Evolutionary conservation across 1,140 invertebrate species (phyloP), one percentile per base, ranked within the genome.

Genomic region (Lordiphosa stackelbergi): DNA sequence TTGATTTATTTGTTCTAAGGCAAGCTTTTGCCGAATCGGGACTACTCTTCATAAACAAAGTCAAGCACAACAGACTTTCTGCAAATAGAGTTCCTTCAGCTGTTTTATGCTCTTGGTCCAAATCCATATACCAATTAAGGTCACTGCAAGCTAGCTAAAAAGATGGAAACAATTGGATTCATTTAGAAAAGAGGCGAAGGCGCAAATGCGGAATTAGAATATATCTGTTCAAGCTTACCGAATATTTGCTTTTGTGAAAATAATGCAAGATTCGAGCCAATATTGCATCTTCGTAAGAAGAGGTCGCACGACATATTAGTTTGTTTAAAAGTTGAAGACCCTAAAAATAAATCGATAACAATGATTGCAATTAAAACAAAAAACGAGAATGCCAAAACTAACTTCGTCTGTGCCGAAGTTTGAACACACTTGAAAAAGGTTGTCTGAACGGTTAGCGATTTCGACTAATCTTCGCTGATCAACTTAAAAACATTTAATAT

Each of bases 61-160:
- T 46, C 9, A 61, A n/a, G 35, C 70, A 73, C 4, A 51, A 12
- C 2, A 68, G 11, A 1, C 49, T 69, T n/a, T 57, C 38, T 1
- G 51, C 59, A 1, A 63, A 6, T 1, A 73, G 11, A 4, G 43
- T 46, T 54, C 41, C 48, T 7, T 63, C 16, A 3, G 13, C 12
- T 10, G 63, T 62, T 45, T 57, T 73, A 1, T 53, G 9, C 5
- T 16, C 34, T 1, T 11, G 8, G 0, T 46, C 19, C n/a, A 73
- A 24, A 3, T 28, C 28, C 7, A 68, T 60, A n/a, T 62, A 68
- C 41, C 38, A 73, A 3, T 35, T 4, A 5, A 74, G 13, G 7
- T 70, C 72, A 5, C 34, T 45, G 24, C 12, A 28, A 5, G 71
- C 71, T 1, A 65, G 24, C 71, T 74, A 3, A 5, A 6, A n/a